phyloP scores from a whole-genome alignment of 2,797 vertebrate species.

The Carduelis carduelis region DNA sequence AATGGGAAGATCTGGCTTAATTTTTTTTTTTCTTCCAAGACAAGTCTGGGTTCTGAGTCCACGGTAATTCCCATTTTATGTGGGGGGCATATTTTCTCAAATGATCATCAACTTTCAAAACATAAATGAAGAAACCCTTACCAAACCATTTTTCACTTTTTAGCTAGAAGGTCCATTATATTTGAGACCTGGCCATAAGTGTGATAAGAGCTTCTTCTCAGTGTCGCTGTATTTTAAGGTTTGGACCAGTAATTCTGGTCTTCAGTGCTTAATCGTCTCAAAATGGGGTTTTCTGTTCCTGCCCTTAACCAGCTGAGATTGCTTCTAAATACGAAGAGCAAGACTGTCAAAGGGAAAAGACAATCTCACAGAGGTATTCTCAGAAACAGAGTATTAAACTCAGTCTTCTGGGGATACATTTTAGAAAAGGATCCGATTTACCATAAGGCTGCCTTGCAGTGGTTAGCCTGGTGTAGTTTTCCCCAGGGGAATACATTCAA shows the following conservation, averaged over 20 bases:
- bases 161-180: background rate
- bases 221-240: background rate
- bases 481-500: slow-evolving; percentile 58
- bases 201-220: background rate
- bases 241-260: background rate
- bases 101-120: background rate
- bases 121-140: background rate
- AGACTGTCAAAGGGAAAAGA: slow-evolving; percentile 55
- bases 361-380: slow-evolving; percentile 47
- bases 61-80: background rate
- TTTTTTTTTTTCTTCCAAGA: background rate
- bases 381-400: slow-evolving; percentile 56
- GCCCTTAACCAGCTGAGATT: background rate
- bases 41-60: background rate
- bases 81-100: background rate
- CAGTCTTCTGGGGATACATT: slow-evolving; percentile 56
- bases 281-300: background rate
- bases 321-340: slow-evolving; percentile 40
- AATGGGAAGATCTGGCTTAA: background rate
- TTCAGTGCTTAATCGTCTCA: background rate
- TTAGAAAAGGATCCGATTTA: slow-evolving; percentile 55
- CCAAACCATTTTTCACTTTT: background rate
- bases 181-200: background rate
- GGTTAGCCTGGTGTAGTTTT: slow-evolving; percentile 57
- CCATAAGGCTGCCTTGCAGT: slow-evolving; percentile 61